A percentile compares a stretch with the other conserved stretches of the same genome.
Evolutionary conservation across 30 jellyfish, hydroid and myxozoan genomes (phyloP).

Genomic region (Hydra vulgaris): DNA sequence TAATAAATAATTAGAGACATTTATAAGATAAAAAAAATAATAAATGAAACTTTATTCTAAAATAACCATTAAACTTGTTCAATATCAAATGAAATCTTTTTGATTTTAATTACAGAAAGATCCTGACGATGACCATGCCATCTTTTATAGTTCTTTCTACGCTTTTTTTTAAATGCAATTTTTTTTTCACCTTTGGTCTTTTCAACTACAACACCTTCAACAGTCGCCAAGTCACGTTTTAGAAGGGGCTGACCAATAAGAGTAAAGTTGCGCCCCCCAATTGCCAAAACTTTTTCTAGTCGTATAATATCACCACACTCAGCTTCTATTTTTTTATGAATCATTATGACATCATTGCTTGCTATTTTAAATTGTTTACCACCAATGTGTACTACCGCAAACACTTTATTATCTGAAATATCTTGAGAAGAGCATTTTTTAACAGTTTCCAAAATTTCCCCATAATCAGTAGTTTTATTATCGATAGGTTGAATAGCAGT

Average conservation of each 20-base stretch:
- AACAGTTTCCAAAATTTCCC: constrained; percentile 27
- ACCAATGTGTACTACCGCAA: constrained; percentile 76
- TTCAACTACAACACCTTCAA: constrained; percentile 80
- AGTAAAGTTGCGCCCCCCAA: constrained; percentile 81
- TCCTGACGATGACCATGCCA: constrained; percentile 65
- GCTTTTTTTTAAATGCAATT: constrained; percentile 65
- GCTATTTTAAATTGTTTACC: constrained; percentile 75
- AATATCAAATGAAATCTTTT: constrained; percentile 7
- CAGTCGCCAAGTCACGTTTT: constrained; percentile 35
- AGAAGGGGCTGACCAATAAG: constrained; percentile 78
- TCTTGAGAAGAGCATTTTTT: constrained; percentile 37
- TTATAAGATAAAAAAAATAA: background rate
- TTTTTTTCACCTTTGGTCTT: constrained; percentile 69
- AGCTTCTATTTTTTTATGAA: constrained; percentile 46
- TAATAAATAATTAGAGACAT: too few species aligned
- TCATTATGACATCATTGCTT: constrained; percentile 56
- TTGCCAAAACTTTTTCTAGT: constrained; percentile 65
- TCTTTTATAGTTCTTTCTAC: constrained; percentile 76
- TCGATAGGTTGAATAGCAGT: background rate
- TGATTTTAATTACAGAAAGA: constrained; percentile 25
- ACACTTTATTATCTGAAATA: constrained; percentile 17
- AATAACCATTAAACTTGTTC: background rate
- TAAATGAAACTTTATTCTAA: background rate
- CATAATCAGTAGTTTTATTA: background rate
- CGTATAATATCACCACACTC: constrained; percentile 65